Evolutionary conservation across 2,888 invertebrate species (phyloP).

Genomic region (Galerucella nymphaeae): DNA sequence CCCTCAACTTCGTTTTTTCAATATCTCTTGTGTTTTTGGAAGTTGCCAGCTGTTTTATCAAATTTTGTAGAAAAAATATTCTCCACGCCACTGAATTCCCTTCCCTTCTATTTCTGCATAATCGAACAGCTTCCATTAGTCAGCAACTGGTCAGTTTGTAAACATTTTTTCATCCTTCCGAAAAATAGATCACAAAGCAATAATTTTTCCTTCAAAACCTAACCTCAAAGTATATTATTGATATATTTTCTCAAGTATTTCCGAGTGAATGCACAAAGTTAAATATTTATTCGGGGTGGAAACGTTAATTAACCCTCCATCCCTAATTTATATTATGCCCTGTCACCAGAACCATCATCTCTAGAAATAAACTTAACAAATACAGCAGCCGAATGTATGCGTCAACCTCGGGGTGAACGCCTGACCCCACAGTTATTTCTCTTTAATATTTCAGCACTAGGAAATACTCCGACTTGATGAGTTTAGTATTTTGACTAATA

Average conservation of each 20-base stretch:
- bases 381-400: slow-evolving; percentile 33
- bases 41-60: too few relatives aligned
- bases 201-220: neutral
- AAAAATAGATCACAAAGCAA: too few relatives aligned
- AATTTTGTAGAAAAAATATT: neutral
- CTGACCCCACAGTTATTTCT: slow-evolving; percentile 39
- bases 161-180: neutral
- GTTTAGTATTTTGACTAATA: slow-evolving; percentile 39
- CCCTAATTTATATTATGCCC: slow-evolving; percentile 40
- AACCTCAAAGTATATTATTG: too few relatives aligned
- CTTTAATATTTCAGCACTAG: slow-evolving; percentile 42
- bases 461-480: slow-evolving; percentile 37
- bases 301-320: slow-evolving; percentile 35
- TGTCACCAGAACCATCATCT: slow-evolving; percentile 39
- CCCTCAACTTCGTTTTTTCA: too few relatives aligned
- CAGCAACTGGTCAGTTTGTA: neutral
- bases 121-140: neutral
- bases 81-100: neutral
- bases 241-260: neutral
- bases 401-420: slow-evolving; percentile 38
- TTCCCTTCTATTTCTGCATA: neutral
- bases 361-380: slow-evolving; percentile 43
- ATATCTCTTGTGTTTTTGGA: too few relatives aligned
- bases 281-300: slow-evolving; percentile 7
- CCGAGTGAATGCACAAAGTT: neutral